Conservation (phyloP, 2,113 vertebrate genomes). For the Protobothrops mucrosquamatus region DNA sequence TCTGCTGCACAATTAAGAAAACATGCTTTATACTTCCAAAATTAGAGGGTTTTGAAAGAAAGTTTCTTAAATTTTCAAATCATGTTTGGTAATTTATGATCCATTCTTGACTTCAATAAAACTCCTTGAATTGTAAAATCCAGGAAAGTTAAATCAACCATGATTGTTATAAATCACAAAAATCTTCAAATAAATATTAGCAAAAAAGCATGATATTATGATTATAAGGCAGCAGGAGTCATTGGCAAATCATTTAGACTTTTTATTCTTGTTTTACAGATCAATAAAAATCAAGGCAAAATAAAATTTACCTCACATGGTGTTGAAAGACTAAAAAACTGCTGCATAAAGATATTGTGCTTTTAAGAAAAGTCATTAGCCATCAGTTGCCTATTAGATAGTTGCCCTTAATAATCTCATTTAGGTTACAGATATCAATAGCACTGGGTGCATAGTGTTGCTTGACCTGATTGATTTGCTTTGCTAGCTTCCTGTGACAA, state of each 20-base stretch:
- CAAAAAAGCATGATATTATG: background rate
- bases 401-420: background rate
- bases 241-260: slow-evolving; percentile 4
- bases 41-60: background rate
- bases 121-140: background rate
- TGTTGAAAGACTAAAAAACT: background rate
- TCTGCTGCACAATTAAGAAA: background rate
- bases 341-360: background rate
- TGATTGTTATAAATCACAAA: slow-evolving; percentile 6
- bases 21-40: background rate
- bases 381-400: background rate
- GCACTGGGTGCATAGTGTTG: background rate
- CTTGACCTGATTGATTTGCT: background rate
- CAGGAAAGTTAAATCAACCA: slow-evolving; percentile 14
- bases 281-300: background rate
- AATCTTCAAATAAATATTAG: slow-evolving; percentile 8
- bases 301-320: background rate
- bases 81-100: slow-evolving; percentile 2
- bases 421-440: background rate
- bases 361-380: background rate
- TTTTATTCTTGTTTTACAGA: background rate
- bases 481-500: background rate
- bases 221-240: slow-evolving; percentile 1
- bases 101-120: slow-evolving; percentile 7
- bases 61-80: background rate